A percentile compares a stretch with the other conserved stretches of the same genome.
Conservation (phyloP, 2,113 vertebrate species). For the Neopipo cinnamomea region DNA sequence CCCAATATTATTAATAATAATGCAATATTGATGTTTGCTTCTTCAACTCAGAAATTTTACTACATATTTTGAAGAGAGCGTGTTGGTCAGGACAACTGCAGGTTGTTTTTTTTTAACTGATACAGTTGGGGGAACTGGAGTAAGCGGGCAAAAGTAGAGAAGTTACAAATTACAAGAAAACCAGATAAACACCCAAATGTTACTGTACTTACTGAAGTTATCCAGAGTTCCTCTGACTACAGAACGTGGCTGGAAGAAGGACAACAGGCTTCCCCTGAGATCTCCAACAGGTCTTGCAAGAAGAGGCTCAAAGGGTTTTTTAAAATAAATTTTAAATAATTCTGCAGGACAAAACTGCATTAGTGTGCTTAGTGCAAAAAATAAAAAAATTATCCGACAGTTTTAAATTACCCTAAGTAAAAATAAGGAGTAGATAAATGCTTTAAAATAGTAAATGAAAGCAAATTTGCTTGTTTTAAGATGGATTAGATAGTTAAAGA, state of each 20-base stretch:
- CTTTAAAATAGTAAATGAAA: conserved; percentile 13
- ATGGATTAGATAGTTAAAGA: background rate
- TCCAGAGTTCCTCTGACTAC: background rate
- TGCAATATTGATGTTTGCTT: background rate
- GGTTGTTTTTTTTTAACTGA: background rate
- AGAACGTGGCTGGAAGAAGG: background rate
- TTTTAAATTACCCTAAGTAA: background rate
- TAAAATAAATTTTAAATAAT: accelerated
- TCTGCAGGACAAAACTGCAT: background rate
- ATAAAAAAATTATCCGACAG: background rate
- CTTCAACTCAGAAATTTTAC: background rate
- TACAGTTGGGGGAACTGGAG: background rate
- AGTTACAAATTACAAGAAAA: background rate
- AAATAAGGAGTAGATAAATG: background rate
- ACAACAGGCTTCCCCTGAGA: background rate
- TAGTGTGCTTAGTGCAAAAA: background rate
- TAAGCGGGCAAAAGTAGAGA: background rate
- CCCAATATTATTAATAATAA: background rate
- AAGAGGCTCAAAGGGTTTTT: background rate
- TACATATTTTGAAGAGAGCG: background rate
- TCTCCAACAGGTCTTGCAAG: background rate
- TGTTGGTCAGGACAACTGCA: background rate
- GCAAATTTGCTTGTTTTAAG: conserved; percentile 1
- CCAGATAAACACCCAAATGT: background rate
- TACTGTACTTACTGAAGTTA: background rate